Percentiles rank a stretch among this genome's conserved stretches.
These are phyloP conservation scores for Cartodere bifasciata DNA, from an alignment of 2,888 invertebrate genomes.

Conservation along the genomic window DNA sequence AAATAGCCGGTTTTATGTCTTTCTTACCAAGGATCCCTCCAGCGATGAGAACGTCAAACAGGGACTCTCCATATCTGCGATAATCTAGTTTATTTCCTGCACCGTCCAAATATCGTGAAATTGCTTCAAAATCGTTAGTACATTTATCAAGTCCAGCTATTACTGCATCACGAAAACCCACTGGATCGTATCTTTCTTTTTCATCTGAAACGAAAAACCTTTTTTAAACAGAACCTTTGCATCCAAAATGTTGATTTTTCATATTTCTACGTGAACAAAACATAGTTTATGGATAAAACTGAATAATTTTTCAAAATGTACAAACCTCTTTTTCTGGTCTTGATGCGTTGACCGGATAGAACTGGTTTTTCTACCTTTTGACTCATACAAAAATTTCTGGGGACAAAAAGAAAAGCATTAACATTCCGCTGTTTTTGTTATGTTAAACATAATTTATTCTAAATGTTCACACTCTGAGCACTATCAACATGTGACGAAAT, in stretches of 20 bases:
- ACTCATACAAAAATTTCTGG: conserved; percentile 87
- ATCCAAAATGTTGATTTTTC: no score
- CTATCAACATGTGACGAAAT: no score
- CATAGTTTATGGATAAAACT: no score
- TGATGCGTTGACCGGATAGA: conserved; percentile 99
- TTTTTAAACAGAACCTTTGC: no score
- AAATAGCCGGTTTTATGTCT: no score
- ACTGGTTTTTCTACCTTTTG: conserved; percentile 99
- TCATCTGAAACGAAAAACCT: conserved; percentile 61
- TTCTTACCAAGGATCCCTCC: conserved; percentile 81
- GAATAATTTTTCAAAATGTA: conserved; percentile 2
- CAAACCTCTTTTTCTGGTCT: conserved; percentile 99
- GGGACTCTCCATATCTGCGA: conserved; percentile 93
- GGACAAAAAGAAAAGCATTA: conserved; percentile 21
- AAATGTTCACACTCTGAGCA: no score
- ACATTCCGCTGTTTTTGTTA: neutral
- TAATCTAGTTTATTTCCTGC: conserved; percentile 95
- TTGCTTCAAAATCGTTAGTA: conserved; percentile 88
- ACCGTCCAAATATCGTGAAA: conserved; percentile 87
- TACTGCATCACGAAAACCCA: conserved; percentile 95
- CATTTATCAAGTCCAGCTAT: conserved; percentile 91
- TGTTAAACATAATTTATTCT: neutral
- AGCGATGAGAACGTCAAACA: conserved; percentile 96
- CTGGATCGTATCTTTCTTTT: conserved; percentile 99
- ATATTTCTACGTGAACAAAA: no score